Evolutionary conservation across 2,113 vertebrate species (phyloP).

Genomic region (Caracal caracal): DNA sequence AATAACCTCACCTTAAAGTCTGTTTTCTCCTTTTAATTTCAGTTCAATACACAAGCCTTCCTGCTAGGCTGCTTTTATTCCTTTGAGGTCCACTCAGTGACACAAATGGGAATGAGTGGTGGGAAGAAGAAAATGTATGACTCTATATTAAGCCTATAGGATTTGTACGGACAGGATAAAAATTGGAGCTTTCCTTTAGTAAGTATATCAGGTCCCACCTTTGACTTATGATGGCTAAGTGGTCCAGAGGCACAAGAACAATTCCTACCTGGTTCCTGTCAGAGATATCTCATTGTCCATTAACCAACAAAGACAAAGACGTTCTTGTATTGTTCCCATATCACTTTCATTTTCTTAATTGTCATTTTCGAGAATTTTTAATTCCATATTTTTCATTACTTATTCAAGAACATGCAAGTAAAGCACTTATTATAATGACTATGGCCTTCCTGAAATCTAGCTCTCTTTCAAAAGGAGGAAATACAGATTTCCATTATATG

Average conservation of each 20-base stretch:
- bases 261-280: not conserved
- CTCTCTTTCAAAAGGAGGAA: slow-evolving; percentile 18
- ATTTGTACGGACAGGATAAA: not conserved
- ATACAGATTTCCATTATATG: slow-evolving; percentile 2
- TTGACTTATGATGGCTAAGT: not conserved
- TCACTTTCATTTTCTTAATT: slow-evolving; percentile 34
- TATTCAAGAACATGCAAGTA: slow-evolving; percentile 49
- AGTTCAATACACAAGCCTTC: not conserved
- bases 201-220: not conserved
- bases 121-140: not conserved
- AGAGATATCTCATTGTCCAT: not conserved
- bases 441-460: not conserved
- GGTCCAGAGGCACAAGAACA: not conserved
- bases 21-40: not conserved
- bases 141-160: not conserved
- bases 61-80: not conserved
- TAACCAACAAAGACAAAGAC: not conserved
- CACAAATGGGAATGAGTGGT: not conserved
- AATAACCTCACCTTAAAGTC: not conserved
- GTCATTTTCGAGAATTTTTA: slow-evolving; percentile 28
- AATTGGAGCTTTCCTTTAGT: not conserved
- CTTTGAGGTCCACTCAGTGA: not conserved
- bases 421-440: slow-evolving; percentile 26
- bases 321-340: not conserved
- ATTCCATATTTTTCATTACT: slow-evolving; percentile 30